Percentiles rank a stretch among this genome's conserved stretches.
phyloP scores from a whole-genome alignment of 2,113 vertebrate species.

The Alexandromys fortis region DNA sequence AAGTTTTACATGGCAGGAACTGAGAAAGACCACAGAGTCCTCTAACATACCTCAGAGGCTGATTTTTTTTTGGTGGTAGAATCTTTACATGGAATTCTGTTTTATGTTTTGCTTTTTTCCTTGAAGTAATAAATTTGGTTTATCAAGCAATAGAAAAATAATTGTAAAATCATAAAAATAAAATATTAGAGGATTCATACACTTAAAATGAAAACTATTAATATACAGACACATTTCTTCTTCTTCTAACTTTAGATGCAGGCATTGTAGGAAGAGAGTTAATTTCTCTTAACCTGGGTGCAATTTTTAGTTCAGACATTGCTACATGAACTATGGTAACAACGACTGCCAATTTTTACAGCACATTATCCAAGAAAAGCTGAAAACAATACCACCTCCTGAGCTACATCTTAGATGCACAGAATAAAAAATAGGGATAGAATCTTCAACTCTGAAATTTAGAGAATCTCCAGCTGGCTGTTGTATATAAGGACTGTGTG shows the following conservation, averaged over 20 bases:
- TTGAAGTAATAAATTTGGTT: constrained; percentile 40
- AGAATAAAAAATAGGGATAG: background rate
- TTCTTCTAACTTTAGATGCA: background rate
- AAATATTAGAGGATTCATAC: background rate
- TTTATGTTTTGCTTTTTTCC: background rate
- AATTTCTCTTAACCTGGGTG: background rate
- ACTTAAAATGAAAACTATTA: constrained; percentile 3
- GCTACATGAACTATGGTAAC: background rate
- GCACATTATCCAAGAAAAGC: background rate
- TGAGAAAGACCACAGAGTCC: background rate
- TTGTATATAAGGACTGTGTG: background rate
- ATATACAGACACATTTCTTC: background rate
- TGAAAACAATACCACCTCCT: background rate
- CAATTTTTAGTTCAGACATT: background rate
- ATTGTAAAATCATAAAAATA: constrained; percentile 21
- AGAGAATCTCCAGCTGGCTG: background rate
- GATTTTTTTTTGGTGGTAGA: background rate
- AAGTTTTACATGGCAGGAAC: background rate
- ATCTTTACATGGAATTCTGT: background rate
- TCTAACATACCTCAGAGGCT: background rate
- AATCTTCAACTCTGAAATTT: background rate
- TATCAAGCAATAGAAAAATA: background rate
- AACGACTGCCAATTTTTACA: background rate
- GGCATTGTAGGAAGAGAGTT: background rate
- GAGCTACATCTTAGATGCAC: background rate